A percentile compares a stretch with the other conserved stretches of the same genome.
These are phyloP conservation scores for Conus canariensis DNA, from an alignment of 2,888 invertebrate species.

Conservation along the genomic window DNA sequence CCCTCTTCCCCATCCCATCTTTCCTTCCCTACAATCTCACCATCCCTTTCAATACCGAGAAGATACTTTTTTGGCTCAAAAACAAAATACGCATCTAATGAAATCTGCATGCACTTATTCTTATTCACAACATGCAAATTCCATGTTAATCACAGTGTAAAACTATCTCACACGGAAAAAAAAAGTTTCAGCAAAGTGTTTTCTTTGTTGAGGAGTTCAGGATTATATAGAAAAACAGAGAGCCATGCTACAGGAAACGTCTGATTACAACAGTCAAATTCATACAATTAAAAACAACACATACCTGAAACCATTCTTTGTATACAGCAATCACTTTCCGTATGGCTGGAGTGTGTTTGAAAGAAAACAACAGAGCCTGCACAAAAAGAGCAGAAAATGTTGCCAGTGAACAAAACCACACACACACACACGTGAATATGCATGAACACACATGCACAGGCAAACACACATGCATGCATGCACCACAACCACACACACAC, in stretches of 20 bases:
- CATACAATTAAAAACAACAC: neutral
- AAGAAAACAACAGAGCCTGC: constrained; percentile 91
- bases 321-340: constrained; percentile 94
- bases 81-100: neutral
- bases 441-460: neutral
- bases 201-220: neutral
- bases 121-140: constrained; percentile 8
- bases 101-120: neutral
- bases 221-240: neutral
- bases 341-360: constrained; percentile 92
- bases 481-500: neutral
- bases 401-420: neutral
- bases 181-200: no score
- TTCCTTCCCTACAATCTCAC: neutral
- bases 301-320: constrained; percentile 91
- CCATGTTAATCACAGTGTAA: neutral
- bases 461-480: neutral
- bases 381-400: constrained; percentile 47
- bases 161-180: neutral
- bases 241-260: constrained; percentile 29
- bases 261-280: constrained; percentile 12
- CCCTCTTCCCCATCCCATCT: neutral
- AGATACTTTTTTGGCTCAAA: no score
- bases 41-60: no score
- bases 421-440: neutral